Evolutionary conservation across 2,888 invertebrate genomes (phyloP), one percentile per base, ranked within the genome.

Genomic region (Drosophila imparisetae): DNA sequence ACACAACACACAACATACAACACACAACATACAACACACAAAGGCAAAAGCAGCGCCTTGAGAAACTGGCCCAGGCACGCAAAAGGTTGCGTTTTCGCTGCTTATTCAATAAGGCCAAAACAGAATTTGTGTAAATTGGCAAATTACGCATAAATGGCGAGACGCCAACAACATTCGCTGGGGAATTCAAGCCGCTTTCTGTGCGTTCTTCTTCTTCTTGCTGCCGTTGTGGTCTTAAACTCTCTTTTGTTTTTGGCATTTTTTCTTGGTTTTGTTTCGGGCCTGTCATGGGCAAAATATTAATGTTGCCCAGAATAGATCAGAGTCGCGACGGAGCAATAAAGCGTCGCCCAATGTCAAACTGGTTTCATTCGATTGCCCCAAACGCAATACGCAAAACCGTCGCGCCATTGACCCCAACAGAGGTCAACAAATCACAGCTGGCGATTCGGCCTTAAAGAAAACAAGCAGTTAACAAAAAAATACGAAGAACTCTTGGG

Each of bases 111-210:
- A 65, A 58, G 65, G 58, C 59, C 73, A 75, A 68, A 42, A 49
- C 75, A 72, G 65, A 84, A 84, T 79, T 78, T 74, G 77, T 79
- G 82, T 69, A 77, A 72, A 78, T 78, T 78, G 81, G 66, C 76
- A 80, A 85, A 82, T 82, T 78, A 75, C 76, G 77, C 72, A 84
- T 83, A 75, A 75, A 80, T 57, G 73, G 30, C 69, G 58, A 76
- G 80, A 76, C 74, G 68, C 60, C 65, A 63, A 62, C 57, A 66
- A 48, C 62, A 66, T 40, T 64, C 49, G 42, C 75, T 53, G 58
- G 80, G 71, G 77, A 84, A 75, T 82, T 66, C 68, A 68, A 68
- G 66, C 57, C 45, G 71, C 48, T 58, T 45, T 42, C 24, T 66
- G 34, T 60, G 18, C 15, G 53, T 40, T 27, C 4, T 45, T 10